A percentile compares a stretch with the other conserved stretches of the same genome.
phyloP scores from a whole-genome alignment of 1,140 invertebrate genomes.

The Drosophila prosaltans region DNA sequence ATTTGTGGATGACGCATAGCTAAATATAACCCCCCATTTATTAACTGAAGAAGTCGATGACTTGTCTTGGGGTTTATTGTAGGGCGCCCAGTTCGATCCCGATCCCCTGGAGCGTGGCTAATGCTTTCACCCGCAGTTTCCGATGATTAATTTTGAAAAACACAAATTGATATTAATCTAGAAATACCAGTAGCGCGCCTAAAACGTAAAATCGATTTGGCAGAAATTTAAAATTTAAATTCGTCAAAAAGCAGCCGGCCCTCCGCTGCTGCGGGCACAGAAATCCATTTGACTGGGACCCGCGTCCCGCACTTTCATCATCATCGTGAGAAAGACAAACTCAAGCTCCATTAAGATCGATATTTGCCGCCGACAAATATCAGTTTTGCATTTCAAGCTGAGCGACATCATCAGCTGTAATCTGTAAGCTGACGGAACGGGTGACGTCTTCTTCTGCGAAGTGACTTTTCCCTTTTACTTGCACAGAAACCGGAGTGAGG shows the following conservation, averaged over 20 bases:
- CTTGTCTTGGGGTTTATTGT: conserved; percentile 17
- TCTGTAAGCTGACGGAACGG: conserved; percentile 38
- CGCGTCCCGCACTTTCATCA: conserved; percentile 46
- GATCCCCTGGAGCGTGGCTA: conserved; percentile 22
- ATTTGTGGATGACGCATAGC: not conserved
- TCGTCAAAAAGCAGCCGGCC: conserved; percentile 32
- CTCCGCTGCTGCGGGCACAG: conserved; percentile 32
- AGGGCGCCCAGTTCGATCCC: conserved; percentile 16
- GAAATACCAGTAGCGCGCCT: conserved; percentile 64
- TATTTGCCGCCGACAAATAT: conserved; percentile 50
- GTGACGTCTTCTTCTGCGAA: conserved; percentile 20
- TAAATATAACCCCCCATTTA: not conserved
- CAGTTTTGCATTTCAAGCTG: conserved; percentile 30
- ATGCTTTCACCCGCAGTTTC: conserved; percentile 64
- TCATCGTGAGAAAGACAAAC: conserved; percentile 66
- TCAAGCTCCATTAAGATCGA: conserved; percentile 7
- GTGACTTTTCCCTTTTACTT: conserved; percentile 65
- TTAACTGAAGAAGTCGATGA: conserved; percentile 37
- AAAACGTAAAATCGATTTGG: conserved; percentile 43
- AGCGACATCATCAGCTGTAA: conserved; percentile 25
- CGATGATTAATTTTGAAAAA: conserved; percentile 52
- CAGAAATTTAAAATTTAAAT: conserved; percentile 62
- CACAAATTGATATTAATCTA: conserved; percentile 27
- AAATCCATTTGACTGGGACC: not conserved
- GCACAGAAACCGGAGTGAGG: conserved; percentile 59